Conservation (phyloP, 1,140 invertebrate species). For the Oedothorax gibbosus region DNA sequence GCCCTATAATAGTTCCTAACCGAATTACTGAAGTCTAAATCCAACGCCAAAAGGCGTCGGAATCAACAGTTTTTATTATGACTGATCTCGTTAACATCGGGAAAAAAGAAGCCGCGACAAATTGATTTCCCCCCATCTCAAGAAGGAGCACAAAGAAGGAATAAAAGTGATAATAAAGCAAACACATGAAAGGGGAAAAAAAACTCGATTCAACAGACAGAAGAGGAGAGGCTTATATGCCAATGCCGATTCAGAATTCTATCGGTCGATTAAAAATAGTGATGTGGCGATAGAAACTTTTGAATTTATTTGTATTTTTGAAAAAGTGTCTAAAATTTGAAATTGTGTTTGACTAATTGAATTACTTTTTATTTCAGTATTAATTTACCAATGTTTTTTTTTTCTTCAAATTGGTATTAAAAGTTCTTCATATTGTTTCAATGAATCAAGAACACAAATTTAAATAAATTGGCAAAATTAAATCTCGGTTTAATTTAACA, state of each 20-base stretch:
- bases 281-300: no score
- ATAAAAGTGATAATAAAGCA: not conserved
- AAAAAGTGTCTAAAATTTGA: no score
- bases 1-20: conserved; percentile 21
- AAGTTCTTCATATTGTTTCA: no score
- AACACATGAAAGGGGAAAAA: conserved; percentile 4
- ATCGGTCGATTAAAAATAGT: no score
- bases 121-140: conserved; percentile 2
- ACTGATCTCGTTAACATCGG: conserved; percentile 23
- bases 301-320: no score
- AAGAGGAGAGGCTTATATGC: not conserved
- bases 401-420: no score
- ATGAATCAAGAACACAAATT: no score
- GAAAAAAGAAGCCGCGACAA: conserved; percentile 34
- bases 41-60: not conserved
- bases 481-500: no score
- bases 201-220: not conserved
- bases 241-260: not conserved
- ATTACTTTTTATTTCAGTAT: no score
- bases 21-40: not conserved
- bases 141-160: conserved; percentile 8
- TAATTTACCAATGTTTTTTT: no score
- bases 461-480: no score
- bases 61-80: conserved; percentile 46
- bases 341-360: no score